Evolutionary conservation across 2,888 invertebrate genomes (phyloP), one percentile per base, ranked within the genome.

Genomic region (Scaptomyza flava): DNA sequence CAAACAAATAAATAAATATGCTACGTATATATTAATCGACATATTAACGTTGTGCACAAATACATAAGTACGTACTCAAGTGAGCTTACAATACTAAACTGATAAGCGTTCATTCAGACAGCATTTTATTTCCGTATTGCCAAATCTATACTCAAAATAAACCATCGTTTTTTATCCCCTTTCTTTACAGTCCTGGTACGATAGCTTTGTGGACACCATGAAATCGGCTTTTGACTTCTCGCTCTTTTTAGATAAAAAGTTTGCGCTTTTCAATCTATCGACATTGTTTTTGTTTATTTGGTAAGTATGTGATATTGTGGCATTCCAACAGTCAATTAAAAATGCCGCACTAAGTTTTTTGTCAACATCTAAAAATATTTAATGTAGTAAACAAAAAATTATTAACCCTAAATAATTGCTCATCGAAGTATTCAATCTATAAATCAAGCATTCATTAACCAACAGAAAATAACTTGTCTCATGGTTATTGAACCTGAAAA

Each of bases 211-310:
- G 45, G 95, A 95, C 76, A 91, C 94, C 52, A 92, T 96, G 38
- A 95, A 94, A 90, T 95, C 95, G 60, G 96, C 96, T 86, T 94
- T 96, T 91, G 97, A 97, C 92, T 95, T 97, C 85, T 94, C 95
- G 27, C 94, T 97, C 90, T 96, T 97, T 90, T 93, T 95, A 89
- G 95, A 96, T 89, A 92, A 94, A 61, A 96, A 96, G 79, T 97
- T 97, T 92, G 93, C 96, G 73, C 93, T 96, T 47, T 94, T 98
- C 89, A 96, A 96, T 60, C 89, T 97, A 14, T 96, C 98, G 57
- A 98, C 98, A 75, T 95, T 98, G 80, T 93, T 98, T 57, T 94
- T 98, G 54, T 98, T 98, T 92, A 95, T 96, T 86, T 98, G 98
- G 96, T 97, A 95, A 93, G 98, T 98, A 90, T 68, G 8, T 56